Evolutionary conservation across 2,113 vertebrate species (phyloP).

Genomic region (Halcyon malimbica): DNA sequence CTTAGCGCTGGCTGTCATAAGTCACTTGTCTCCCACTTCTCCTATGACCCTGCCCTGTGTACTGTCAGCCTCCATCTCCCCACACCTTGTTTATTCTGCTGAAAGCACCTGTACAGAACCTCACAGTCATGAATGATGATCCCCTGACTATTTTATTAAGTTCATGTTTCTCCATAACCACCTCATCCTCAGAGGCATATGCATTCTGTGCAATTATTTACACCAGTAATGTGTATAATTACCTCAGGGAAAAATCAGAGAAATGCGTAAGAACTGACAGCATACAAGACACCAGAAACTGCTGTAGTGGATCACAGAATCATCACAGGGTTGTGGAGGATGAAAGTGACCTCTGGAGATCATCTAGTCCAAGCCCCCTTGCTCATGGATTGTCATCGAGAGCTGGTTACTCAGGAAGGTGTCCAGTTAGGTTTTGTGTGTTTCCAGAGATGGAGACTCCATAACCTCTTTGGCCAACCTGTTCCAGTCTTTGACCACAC

Average conservation of each 20-base stretch:
- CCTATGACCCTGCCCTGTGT: not conserved
- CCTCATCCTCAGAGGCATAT: not conserved
- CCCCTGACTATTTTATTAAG: not conserved
- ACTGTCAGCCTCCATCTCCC: not conserved
- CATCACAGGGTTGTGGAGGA: not conserved
- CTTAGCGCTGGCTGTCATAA: not conserved
- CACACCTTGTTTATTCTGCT: not conserved
- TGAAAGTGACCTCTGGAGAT: not conserved
- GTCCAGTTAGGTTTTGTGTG: not conserved
- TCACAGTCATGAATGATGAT: not conserved
- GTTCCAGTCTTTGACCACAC: not conserved
- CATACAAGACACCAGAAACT: not conserved
- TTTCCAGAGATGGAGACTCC: not conserved
- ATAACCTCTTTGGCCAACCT: not conserved
- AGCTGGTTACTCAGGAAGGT: fast-evolving
- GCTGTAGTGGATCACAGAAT: not conserved
- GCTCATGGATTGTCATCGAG: not conserved
- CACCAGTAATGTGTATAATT: not conserved
- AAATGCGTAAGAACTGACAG: not conserved
- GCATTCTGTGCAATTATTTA: not conserved
- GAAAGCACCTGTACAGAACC: not conserved
- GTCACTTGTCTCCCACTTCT: not conserved
- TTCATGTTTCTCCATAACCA: not conserved
- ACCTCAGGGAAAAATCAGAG: not conserved
- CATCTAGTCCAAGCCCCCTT: not conserved